phyloP scores from a whole-genome alignment of 53 echinoderm and acorn worm genomes.

The Henricia sp. region DNA sequence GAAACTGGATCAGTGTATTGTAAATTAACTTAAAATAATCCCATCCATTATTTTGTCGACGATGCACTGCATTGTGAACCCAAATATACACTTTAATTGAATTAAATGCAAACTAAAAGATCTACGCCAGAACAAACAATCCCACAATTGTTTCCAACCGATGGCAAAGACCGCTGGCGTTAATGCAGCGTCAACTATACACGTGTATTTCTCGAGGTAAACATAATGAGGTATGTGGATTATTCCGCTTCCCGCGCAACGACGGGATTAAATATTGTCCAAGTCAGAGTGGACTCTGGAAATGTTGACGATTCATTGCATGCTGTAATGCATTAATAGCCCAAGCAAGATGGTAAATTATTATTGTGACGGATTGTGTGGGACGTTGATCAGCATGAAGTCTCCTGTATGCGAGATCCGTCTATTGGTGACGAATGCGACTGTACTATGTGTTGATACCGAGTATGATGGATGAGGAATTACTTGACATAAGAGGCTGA shows the following conservation, averaged over 20 bases:
- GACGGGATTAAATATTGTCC: conserved; percentile 53
- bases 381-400: conserved; percentile 12
- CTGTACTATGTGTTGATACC: not conserved
- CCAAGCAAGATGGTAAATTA: conserved; percentile 33
- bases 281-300: conserved; percentile 43
- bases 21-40: too few species aligned
- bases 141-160: not conserved
- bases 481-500: conserved; percentile 9
- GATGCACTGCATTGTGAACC: not conserved
- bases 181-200: conserved; percentile 11
- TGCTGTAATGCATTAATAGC: conserved; percentile 41
- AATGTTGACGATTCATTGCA: conserved; percentile 25
- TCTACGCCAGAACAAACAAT: not conserved
- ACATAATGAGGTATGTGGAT: not conserved
- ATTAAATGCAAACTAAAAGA: not conserved
- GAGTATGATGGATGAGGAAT: conserved; percentile 13
- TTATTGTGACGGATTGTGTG: not conserved
- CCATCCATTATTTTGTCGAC: too few species aligned
- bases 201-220: not conserved
- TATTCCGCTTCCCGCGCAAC: conserved; percentile 16
- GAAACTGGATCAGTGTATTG: too few species aligned
- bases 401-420: not conserved
- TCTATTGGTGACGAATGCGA: not conserved
- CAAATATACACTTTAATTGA: not conserved
- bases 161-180: not conserved